These are phyloP conservation scores for Meloidogyne chitwoodi DNA, from an alignment of 1,140 invertebrate genomes.

Conservation along the genomic window DNA sequence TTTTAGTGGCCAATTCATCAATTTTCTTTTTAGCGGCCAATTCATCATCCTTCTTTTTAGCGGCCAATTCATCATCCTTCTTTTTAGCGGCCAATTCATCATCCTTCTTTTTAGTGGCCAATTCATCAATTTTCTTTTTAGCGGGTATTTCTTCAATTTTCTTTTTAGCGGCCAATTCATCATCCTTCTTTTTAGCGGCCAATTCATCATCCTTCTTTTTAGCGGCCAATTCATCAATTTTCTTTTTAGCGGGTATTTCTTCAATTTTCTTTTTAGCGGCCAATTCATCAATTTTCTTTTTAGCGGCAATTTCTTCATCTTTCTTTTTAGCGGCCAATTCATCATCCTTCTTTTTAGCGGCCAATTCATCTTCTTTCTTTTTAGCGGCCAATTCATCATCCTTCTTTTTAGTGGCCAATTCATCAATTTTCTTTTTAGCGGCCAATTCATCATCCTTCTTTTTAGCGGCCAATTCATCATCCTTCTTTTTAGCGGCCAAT, in stretches of 20 bases:
- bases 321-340: not conserved
- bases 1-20: not conserved
- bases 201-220: conserved; percentile 20
- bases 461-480: too few relatives aligned
- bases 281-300: not conserved
- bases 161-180: too few relatives aligned
- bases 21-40: not conserved
- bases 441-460: not conserved
- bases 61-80: not conserved
- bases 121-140: not conserved
- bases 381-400: not conserved
- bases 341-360: not conserved
- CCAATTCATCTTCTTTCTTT: not conserved
- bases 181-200: too few relatives aligned
- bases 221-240: not conserved
- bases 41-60: not conserved
- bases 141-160: too few relatives aligned
- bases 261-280: not conserved
- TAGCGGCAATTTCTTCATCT: not conserved
- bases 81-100: not conserved
- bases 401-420: too few relatives aligned
- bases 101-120: not conserved
- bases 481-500: too few relatives aligned
- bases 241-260: not conserved
- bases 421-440: too few relatives aligned